These are phyloP conservation scores for Punctoribates punctum DNA, from an alignment of 2,888 invertebrate genomes.

Conservation along the genomic window DNA sequence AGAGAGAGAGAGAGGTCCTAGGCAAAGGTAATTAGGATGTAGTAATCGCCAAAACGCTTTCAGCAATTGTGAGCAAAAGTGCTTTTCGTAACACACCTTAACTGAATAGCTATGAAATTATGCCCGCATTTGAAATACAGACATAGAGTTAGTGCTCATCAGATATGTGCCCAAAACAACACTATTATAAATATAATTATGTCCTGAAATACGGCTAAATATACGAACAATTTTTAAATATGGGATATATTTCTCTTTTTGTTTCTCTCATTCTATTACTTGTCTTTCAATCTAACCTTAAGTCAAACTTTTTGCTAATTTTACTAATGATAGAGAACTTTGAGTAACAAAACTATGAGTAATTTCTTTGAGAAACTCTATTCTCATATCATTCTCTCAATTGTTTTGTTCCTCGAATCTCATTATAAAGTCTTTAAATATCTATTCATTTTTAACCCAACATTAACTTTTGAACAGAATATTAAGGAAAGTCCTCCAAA, in stretches of 20 bases:
- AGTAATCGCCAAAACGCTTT: neutral
- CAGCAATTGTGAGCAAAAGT: slow-evolving; percentile 5
- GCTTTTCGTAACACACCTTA: slow-evolving; percentile 5
- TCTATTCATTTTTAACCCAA: no score
- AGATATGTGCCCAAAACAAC: no score
- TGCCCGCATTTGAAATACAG: neutral
- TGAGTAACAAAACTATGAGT: neutral
- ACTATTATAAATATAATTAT: neutral
- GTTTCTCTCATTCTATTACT: neutral
- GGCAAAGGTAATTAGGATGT: neutral
- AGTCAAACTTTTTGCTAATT: neutral
- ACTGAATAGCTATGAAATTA: slow-evolving; percentile 5
- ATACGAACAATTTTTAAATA: no score
- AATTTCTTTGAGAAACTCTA: no score
- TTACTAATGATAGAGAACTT: neutral
- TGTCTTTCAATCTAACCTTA: neutral
- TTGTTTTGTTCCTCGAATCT: no score
- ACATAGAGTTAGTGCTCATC: no score
- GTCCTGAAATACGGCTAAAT: neutral
- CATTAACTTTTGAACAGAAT: no score
- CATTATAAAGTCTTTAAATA: no score
- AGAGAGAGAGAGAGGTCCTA: neutral
- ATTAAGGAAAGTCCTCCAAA: no score
- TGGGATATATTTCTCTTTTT: no score
- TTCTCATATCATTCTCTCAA: no score